Evolutionary conservation across 1,140 invertebrate genomes (phyloP).

Genomic region (Aphidius ervi): DNA sequence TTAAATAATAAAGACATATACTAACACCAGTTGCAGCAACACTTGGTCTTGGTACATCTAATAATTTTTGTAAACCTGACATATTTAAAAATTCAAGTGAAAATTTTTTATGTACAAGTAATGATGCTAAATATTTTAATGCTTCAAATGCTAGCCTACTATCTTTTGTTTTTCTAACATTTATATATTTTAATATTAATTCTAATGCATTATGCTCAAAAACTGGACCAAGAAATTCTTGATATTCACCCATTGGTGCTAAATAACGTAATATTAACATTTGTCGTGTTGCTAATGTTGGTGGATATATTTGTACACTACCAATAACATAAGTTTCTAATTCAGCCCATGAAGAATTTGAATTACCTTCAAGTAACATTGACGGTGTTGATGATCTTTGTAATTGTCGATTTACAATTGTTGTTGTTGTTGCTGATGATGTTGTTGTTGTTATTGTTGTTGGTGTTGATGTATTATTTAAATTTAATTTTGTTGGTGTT

Average conservation of each 20-base stretch:
- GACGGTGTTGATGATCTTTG: constrained; percentile 30
- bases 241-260: constrained; percentile 93
- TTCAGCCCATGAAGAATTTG: constrained; percentile 86
- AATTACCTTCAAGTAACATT: constrained; percentile 48
- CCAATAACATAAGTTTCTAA: constrained; percentile 85
- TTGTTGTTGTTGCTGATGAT: constrained; percentile 19
- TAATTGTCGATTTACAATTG: constrained; percentile 12
- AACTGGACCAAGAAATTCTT: constrained; percentile 88
- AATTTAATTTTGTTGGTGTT: too few species aligned
- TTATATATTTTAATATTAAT: constrained; percentile 86
- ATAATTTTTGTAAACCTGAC: constrained; percentile 76
- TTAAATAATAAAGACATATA: constrained; percentile 93
- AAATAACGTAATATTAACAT: constrained; percentile 90
- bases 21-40: constrained; percentile 94
- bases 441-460: constrained; percentile 29
- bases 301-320: constrained; percentile 79
- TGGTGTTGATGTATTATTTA: constrained; percentile 20
- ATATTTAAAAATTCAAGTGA: constrained; percentile 89
- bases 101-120: constrained; percentile 97
- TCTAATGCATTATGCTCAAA: constrained; percentile 89
- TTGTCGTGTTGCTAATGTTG: constrained; percentile 81
- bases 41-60: constrained; percentile 87
- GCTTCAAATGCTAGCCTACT: constrained; percentile 92
- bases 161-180: constrained; percentile 82
- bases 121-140: constrained; percentile 84